Conservation (phyloP, 2,888 invertebrate genomes). For the Clivina fossor region DNA sequence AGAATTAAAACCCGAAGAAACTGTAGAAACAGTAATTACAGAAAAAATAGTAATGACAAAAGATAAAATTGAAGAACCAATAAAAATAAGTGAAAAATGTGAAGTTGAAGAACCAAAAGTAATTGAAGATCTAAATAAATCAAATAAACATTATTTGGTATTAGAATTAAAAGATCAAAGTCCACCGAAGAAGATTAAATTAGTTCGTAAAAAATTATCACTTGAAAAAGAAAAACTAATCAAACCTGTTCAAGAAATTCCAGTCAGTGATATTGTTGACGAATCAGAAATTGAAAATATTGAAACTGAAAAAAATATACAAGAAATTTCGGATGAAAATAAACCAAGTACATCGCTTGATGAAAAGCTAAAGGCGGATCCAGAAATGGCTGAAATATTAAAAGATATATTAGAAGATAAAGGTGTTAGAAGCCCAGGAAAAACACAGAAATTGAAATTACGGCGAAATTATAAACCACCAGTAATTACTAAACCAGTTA, state of each 20-base stretch:
- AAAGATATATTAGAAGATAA: conserved; percentile 1
- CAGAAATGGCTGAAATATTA: not conserved
- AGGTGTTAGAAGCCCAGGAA: not conserved
- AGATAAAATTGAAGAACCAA: conserved; percentile 11
- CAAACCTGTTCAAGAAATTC: not conserved
- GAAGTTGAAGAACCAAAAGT: conserved; percentile 26
- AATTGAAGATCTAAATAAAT: not conserved
- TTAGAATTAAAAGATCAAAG: conserved; percentile 10
- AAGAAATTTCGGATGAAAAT: not conserved
- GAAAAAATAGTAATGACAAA: conserved; percentile 8
- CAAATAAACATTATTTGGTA: conserved; percentile 2
- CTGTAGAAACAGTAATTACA: conserved; percentile 30
- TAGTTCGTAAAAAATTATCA: conserved; percentile 21
- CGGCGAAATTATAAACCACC: conserved; percentile 22
- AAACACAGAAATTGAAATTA: conserved; percentile 24
- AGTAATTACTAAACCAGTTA: not conserved
- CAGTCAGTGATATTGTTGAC: not conserved
- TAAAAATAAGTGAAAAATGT: conserved; percentile 7
- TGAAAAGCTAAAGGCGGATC: not conserved
- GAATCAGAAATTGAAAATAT: not conserved
- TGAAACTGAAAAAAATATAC: conserved; percentile 7
- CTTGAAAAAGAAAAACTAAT: not conserved
- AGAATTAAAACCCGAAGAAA: conserved; percentile 32
- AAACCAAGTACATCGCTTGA: not conserved
- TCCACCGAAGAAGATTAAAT: conserved; percentile 30